Evolutionary conservation across 2,113 vertebrate genomes (phyloP).

Genomic region (Todiramphus saurophagus): DNA sequence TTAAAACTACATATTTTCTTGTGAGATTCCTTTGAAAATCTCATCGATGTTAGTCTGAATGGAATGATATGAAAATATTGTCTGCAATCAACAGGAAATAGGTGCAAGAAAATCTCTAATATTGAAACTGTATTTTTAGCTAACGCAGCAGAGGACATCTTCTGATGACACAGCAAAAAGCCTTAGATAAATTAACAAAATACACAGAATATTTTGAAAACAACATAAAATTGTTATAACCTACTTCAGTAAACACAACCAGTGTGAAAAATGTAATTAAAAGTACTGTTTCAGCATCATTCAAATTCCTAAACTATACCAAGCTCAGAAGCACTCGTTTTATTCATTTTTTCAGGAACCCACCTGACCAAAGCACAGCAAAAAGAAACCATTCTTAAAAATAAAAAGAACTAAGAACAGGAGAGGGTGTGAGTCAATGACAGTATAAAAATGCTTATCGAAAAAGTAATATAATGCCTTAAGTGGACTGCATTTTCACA

Average conservation of each 20-base stretch:
- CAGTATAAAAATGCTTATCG: not conserved
- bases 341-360: not conserved
- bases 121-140: not conserved
- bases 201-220: not conserved
- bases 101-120: not conserved
- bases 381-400: not conserved
- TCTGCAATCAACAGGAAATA: not conserved
- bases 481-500: slow-evolving; percentile 6
- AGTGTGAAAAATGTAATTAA: not conserved
- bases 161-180: not conserved
- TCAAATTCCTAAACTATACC: not conserved
- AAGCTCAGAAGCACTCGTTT: not conserved
- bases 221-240: not conserved
- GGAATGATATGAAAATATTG: not conserved
- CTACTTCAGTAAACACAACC: not conserved
- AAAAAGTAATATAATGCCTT: not conserved
- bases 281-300: not conserved
- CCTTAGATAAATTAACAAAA: not conserved
- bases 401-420: not conserved
- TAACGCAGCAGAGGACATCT: not conserved
- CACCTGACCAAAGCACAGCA: not conserved
- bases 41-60: not conserved
- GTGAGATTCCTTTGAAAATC: not conserved
- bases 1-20: not conserved
- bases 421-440: not conserved